phyloP scores from a whole-genome alignment of 1,140 invertebrate species.

The Trachymyrmex septentrionalis region DNA sequence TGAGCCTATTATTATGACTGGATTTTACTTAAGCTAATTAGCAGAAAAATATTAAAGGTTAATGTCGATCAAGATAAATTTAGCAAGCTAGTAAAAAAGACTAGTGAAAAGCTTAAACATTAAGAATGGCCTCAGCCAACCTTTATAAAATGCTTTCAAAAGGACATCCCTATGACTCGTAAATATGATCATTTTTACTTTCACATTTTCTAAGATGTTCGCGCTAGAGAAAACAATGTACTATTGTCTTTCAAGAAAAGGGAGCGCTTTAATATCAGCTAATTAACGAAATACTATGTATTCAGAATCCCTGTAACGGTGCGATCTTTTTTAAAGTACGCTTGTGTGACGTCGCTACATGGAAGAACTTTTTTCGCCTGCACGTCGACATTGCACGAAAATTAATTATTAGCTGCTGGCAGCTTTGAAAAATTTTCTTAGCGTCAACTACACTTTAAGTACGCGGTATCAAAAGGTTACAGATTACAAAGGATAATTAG shows the following conservation, averaged over 20 bases:
- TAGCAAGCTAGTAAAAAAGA: not conserved
- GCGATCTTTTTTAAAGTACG: constrained; percentile 26
- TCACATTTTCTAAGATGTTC: constrained; percentile 25
- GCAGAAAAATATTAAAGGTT: constrained; percentile 12
- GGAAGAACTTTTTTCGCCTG: constrained; percentile 45
- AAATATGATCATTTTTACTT: constrained; percentile 47
- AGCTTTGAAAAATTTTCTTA: constrained; percentile 60
- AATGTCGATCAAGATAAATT: constrained; percentile 24
- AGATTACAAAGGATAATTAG: constrained; percentile 60
- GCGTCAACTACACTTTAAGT: constrained; percentile 29
- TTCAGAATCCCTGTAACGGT: not conserved
- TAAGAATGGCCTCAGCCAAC: constrained; percentile 15
- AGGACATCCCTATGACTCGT: not conserved
- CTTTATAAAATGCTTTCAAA: constrained; percentile 31
- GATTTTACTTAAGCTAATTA: constrained; percentile 11
- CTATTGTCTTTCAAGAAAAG: constrained; percentile 11
- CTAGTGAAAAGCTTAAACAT: constrained; percentile 16
- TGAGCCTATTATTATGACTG: not conserved
- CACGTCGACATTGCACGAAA: constrained; percentile 44
- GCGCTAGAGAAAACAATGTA: constrained; percentile 32
- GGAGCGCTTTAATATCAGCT: constrained; percentile 30
- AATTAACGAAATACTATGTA: constrained; percentile 56
- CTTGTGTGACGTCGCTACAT: constrained; percentile 40
- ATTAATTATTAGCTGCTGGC: constrained; percentile 62
- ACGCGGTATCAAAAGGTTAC: constrained; percentile 47